Percentiles rank a stretch among this genome's conserved stretches.
phyloP scores from a whole-genome alignment of 2,797 vertebrate genomes.

The Aulostomus chinensis region DNA sequence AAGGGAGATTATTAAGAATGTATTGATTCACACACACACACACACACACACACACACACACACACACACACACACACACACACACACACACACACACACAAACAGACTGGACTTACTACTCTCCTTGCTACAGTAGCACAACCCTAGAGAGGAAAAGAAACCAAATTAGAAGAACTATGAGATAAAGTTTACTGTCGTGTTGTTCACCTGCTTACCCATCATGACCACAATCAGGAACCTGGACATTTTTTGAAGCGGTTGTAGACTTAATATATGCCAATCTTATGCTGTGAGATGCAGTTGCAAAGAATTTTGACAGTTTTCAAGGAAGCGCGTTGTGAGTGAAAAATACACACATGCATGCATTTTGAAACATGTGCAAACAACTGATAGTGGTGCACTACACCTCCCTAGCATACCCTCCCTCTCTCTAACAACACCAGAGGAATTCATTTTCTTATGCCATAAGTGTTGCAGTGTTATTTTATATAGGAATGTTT shows the following conservation, averaged over 20 bases:
- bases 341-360: not conserved
- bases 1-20: not conserved
- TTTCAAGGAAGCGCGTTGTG: not conserved
- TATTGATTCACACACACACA: no score
- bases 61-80: no score
- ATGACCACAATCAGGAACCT: slow-evolving; percentile 31
- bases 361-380: slow-evolving; percentile 43
- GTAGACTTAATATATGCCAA: not conserved
- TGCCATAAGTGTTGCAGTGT: not conserved
- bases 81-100: no score
- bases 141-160: slow-evolving; percentile 31
- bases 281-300: not conserved
- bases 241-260: slow-evolving; percentile 54
- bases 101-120: slow-evolving; percentile 53
- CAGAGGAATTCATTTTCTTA: not conserved
- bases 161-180: no score
- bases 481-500: no score
- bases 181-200: not conserved
- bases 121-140: slow-evolving; percentile 33
- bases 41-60: no score
- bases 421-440: slow-evolving; percentile 7
- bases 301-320: not conserved
- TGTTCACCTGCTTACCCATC: slow-evolving; percentile 57
- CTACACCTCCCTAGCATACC: slow-evolving; percentile 18
- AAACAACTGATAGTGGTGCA: slow-evolving; percentile 58